Percentiles rank a stretch among this genome's conserved stretches.
Evolutionary conservation across 2,113 vertebrate species (phyloP).

Genomic region (Platichthys flesus): DNA sequence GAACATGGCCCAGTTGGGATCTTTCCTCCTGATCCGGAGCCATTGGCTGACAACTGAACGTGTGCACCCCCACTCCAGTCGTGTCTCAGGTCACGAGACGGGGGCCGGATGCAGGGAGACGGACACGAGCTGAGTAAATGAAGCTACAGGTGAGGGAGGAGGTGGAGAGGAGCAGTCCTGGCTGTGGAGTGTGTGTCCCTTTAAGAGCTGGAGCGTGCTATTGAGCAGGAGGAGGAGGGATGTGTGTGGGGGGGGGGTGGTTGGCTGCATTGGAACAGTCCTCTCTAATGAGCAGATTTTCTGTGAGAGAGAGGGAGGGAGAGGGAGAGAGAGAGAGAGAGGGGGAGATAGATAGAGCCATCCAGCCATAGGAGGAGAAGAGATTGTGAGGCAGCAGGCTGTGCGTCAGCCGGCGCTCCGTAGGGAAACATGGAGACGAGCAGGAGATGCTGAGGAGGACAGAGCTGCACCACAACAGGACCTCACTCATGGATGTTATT

Average conservation of each 20-base stretch:
- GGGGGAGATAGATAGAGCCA: conserved; percentile 45
- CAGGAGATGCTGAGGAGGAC: conserved; percentile 70
- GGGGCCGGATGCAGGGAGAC: neutral
- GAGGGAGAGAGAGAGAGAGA: conserved; percentile 11
- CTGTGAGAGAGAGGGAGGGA: conserved; percentile 16
- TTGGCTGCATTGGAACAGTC: conserved; percentile 77
- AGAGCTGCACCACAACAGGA: conserved; percentile 48
- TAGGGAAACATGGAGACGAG: conserved; percentile 70
- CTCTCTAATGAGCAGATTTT: conserved; percentile 78
- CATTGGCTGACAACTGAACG: too few species aligned
- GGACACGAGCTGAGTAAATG: conserved; percentile 4
- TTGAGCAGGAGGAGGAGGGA: conserved; percentile 43
- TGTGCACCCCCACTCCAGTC: neutral
- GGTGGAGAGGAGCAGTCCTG: neutral
- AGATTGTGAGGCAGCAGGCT: conserved; percentile 63
- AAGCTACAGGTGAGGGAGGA: conserved; percentile 62
- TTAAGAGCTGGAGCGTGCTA: conserved; percentile 77
- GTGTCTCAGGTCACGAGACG: neutral
- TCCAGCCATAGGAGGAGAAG: conserved; percentile 62
- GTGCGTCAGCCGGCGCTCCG: conserved; percentile 71
- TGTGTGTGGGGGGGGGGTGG: neutral
- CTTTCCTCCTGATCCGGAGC: too few species aligned
- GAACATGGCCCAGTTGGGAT: too few species aligned
- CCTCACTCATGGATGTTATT: conserved; percentile 70
- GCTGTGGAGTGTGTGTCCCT: conserved; percentile 57